phyloP scores from a whole-genome alignment of 2,797 vertebrate species.

The Anguilla pacifica region DNA sequence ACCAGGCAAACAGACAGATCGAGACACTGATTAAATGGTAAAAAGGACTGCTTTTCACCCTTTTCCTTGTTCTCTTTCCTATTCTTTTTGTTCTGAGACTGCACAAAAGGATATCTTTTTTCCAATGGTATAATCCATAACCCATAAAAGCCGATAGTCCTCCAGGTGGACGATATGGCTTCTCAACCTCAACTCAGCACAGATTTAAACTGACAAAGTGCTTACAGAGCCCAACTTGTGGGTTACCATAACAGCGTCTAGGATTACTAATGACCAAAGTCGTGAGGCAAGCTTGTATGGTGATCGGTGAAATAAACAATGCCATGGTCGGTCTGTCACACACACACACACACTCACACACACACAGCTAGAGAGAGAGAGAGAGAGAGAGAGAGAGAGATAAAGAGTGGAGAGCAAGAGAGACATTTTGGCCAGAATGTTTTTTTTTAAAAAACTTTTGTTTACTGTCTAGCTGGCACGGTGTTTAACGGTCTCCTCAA shows the following conservation, averaged over 20 bases:
- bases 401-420: background rate
- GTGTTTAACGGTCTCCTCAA: background rate
- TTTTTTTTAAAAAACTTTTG: background rate
- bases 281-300: background rate
- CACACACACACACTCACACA: too few species aligned
- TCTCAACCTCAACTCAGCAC: slow-evolving; percentile 46
- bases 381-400: slow-evolving; percentile 14
- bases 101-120: slow-evolving; percentile 52
- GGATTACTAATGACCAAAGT: slow-evolving; percentile 12
- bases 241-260: slow-evolving; percentile 36
- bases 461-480: background rate
- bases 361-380: background rate
- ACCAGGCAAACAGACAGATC: slow-evolving; percentile 44
- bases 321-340: background rate
- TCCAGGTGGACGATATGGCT: slow-evolving; percentile 52
- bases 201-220: slow-evolving; percentile 43
- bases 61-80: slow-evolving; percentile 42
- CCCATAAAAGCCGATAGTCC: slow-evolving; percentile 47
- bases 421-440: background rate
- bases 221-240: slow-evolving; percentile 41
- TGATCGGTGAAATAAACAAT: slow-evolving; percentile 21
- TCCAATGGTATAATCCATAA: slow-evolving; percentile 50
- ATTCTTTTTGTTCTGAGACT: slow-evolving; percentile 46
- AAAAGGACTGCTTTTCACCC: slow-evolving; percentile 42
- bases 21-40: slow-evolving; percentile 59